phyloP scores from a whole-genome alignment of 2,888 invertebrate genomes.

The Apamea sordens region DNA sequence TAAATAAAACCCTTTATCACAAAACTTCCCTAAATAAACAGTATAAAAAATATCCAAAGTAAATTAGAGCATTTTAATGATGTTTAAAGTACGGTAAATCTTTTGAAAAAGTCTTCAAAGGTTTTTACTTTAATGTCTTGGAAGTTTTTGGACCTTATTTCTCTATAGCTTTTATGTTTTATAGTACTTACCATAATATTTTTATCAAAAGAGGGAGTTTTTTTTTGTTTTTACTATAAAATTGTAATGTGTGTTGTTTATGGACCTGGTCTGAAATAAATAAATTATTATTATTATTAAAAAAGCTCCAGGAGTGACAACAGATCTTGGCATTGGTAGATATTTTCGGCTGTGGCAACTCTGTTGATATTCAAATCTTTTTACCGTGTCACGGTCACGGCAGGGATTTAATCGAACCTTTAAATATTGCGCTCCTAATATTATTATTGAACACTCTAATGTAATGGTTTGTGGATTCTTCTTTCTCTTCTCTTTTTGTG shows the following conservation, averaged over 20 bases:
- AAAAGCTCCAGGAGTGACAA: background rate
- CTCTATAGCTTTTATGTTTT: background rate
- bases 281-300: no score
- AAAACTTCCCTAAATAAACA: background rate
- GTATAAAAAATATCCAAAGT: background rate
- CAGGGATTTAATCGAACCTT: background rate
- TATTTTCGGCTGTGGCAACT: background rate
- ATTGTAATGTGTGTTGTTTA: no score
- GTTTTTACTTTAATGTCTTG: background rate
- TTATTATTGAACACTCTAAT: background rate
- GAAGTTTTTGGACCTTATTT: slow-evolving; percentile 7
- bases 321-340: background rate
- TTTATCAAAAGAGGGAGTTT: background rate
- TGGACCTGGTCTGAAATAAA: no score
- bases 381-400: background rate
- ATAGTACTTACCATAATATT: background rate
- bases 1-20: background rate
- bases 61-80: slow-evolving; percentile 17
- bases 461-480: no score
- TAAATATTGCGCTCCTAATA: background rate
- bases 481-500: no score
- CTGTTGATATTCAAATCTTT: background rate
- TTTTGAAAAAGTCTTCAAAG: slow-evolving; percentile 13
- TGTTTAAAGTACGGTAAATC: background rate
- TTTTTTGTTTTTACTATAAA: no score